Percentiles rank a stretch among this genome's conserved stretches.
phyloP scores from a whole-genome alignment of 2,888 invertebrate genomes.

The Ferrisia virgata region DNA sequence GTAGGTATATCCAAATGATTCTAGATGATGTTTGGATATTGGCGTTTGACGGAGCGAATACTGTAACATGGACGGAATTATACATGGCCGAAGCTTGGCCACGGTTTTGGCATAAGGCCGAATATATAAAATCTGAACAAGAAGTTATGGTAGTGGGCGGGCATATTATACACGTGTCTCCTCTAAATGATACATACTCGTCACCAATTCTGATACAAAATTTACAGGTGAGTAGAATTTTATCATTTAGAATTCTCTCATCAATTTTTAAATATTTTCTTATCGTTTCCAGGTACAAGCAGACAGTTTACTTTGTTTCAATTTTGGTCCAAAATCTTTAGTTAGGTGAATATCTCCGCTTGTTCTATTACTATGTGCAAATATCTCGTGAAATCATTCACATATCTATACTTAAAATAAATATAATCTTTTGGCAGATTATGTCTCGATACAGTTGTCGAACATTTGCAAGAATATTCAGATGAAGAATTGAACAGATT shows the following conservation, averaged over 20 bases:
- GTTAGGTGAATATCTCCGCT: neutral
- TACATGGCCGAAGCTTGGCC: conserved; percentile 24
- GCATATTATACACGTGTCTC: conserved; percentile 6
- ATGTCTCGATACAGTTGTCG: neutral
- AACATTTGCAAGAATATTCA: neutral
- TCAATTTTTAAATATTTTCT: neutral
- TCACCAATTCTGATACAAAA: neutral
- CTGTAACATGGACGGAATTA: neutral
- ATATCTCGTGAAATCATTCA: neutral
- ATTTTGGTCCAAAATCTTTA: neutral
- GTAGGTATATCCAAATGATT: neutral
- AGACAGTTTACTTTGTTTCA: neutral
- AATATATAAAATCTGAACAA: conserved; percentile 19
- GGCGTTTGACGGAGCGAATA: neutral
- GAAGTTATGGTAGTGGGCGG: conserved; percentile 24
- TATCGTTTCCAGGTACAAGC: neutral
- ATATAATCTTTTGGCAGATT: neutral
- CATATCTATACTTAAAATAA: neutral
- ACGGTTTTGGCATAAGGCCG: conserved; percentile 17
- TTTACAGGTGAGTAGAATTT: neutral
- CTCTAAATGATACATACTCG: neutral
- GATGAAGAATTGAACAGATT: neutral
- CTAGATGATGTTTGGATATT: conserved; percentile 11
- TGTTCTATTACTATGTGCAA: neutral
- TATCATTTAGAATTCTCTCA: neutral